Conservation (phyloP, 1,140 invertebrate species). For the Pinna nobilis region DNA sequence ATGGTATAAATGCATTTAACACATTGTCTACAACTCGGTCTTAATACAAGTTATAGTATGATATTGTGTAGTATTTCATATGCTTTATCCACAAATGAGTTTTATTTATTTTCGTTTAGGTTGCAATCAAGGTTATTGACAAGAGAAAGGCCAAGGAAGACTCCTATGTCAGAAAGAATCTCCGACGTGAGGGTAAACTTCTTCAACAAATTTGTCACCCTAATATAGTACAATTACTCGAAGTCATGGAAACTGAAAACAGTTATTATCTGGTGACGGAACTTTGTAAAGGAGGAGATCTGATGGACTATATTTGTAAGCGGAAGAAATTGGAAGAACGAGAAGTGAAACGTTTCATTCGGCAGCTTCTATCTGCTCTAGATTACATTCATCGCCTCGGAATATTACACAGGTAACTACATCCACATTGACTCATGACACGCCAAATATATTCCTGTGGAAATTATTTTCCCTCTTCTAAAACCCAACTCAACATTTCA, state of each 20-base stretch:
- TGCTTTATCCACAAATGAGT: no score
- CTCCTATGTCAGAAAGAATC: conserved; percentile 71
- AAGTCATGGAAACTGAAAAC: conserved; percentile 74
- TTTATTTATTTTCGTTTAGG: no score
- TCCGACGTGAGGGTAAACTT: conserved; percentile 71
- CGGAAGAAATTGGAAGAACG: conserved; percentile 66
- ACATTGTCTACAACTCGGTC: no score
- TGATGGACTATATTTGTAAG: conserved; percentile 72
- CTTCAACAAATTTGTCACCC: conserved; percentile 70
- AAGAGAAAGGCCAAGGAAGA: conserved; percentile 71
- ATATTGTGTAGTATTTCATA: no score
- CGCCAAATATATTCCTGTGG: neutral
- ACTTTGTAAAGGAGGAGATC: conserved; percentile 70
- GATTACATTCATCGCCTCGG: conserved; percentile 71
- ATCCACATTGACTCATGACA: neutral
- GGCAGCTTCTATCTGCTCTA: conserved; percentile 72
- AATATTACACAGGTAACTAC: conserved; percentile 73
- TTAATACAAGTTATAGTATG: no score
- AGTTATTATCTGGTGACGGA: conserved; percentile 74
- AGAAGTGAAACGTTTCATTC: conserved; percentile 68
- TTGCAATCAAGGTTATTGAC: conserved; percentile 73
- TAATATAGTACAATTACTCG: conserved; percentile 69
- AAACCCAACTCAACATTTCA: neutral
- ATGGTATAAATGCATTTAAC: no score
- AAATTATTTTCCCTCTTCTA: neutral